These are phyloP conservation scores for Bombus consobrinus DNA, from an alignment of 1,140 invertebrate species.

Conservation along the genomic window DNA sequence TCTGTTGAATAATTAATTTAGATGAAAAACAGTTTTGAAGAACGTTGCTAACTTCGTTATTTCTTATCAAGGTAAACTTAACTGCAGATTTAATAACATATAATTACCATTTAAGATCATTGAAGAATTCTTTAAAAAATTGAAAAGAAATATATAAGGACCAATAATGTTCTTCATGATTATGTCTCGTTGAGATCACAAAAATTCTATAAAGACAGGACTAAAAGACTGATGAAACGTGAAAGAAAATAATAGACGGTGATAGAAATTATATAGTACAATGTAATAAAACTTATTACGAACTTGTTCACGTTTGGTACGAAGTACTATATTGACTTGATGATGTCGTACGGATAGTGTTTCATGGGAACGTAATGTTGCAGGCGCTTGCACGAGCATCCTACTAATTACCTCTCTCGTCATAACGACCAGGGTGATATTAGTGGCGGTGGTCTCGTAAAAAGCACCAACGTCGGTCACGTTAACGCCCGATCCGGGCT, in stretches of 20 bases:
- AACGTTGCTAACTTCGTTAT: too few relatives aligned
- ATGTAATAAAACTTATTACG: not conserved
- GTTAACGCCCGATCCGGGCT: conserved; percentile 88
- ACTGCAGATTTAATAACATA: too few relatives aligned
- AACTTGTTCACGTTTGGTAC: too few relatives aligned
- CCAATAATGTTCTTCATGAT: too few relatives aligned
- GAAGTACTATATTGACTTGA: not conserved
- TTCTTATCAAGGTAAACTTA: too few relatives aligned
- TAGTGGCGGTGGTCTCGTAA: conserved; percentile 90
- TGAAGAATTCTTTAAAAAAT: too few relatives aligned
- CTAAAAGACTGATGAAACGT: not conserved
- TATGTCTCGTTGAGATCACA: not conserved
- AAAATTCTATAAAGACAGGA: not conserved
- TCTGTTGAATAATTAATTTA: not conserved
- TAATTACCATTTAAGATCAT: too few relatives aligned
- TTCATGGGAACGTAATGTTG: not conserved
- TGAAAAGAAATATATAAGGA: too few relatives aligned
- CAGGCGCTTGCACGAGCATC: too few relatives aligned
- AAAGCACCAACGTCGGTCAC: conserved; percentile 94
- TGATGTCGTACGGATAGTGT: too few relatives aligned
- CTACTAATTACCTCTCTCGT: conserved; percentile 89
- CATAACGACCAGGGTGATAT: conserved; percentile 95
- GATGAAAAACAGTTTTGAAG: not conserved
- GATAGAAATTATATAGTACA: not conserved
- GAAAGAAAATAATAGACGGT: not conserved